Percentiles rank a stretch among this genome's conserved stretches.
phyloP scores from a whole-genome alignment of 2,888 invertebrate genomes.

The Thera obeliscata region DNA sequence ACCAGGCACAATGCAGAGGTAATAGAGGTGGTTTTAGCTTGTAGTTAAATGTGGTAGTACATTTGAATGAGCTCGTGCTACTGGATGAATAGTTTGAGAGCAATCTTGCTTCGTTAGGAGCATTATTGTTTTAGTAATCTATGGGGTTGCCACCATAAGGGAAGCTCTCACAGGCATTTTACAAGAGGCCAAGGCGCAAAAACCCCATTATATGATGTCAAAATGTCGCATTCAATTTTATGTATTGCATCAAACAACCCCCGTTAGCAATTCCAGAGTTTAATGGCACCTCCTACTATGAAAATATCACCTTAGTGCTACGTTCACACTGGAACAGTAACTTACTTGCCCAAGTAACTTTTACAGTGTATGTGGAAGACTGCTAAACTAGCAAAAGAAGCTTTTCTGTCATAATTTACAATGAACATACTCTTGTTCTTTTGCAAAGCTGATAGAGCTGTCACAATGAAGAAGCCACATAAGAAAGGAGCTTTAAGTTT shows the following conservation, averaged over 20 bases:
- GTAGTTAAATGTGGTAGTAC: constrained; percentile 20
- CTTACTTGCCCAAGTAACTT: not conserved
- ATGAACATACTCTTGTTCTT: not conserved
- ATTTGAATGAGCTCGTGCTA: constrained; percentile 58
- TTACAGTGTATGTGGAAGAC: not conserved
- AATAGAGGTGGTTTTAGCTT: constrained; percentile 10
- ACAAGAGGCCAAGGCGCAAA: not conserved
- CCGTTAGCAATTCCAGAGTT: not conserved
- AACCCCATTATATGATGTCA: not conserved
- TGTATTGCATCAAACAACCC: not conserved
- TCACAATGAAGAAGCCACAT: no score
- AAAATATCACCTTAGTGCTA: not conserved
- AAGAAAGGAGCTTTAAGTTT: no score
- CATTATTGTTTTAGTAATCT: constrained; percentile 32
- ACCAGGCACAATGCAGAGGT: not conserved
- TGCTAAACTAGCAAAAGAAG: not conserved
- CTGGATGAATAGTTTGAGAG: constrained; percentile 51
- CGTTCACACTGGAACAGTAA: not conserved
- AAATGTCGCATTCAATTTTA: constrained; percentile 1
- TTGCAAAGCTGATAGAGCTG: no score
- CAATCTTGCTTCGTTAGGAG: constrained; percentile 31
- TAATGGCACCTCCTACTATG: not conserved
- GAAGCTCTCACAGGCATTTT: not conserved
- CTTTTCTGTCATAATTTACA: no score
- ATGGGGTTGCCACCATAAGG: constrained; percentile 2